These are phyloP conservation scores for Chunga burmeisteri DNA, from an alignment of 2,113 vertebrate genomes.

Conservation along the genomic window DNA sequence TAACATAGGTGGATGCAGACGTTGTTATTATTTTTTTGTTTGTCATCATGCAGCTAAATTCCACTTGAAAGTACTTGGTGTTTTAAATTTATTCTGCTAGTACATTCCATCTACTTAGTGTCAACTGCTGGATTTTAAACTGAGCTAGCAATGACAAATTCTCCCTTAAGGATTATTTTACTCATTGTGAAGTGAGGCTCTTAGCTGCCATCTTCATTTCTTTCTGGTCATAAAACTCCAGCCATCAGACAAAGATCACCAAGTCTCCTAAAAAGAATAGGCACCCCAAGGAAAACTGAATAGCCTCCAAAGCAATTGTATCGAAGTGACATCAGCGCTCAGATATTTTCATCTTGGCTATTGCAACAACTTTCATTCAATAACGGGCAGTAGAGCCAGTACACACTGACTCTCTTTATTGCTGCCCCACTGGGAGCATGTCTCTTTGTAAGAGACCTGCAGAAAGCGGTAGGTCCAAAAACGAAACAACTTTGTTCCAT, in stretches of 20 bases:
- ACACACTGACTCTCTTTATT: not conserved
- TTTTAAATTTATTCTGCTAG: not conserved
- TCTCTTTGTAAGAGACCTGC: not conserved
- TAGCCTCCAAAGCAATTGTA: not conserved
- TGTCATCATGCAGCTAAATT: not conserved
- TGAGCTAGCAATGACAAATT: not conserved
- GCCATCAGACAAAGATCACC: not conserved
- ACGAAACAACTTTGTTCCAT: not conserved
- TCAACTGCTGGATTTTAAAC: not conserved
- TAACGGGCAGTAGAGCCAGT: not conserved
- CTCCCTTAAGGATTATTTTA: not conserved
- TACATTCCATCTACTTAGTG: not conserved
- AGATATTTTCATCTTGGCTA: constrained; percentile 4
- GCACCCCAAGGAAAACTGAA: constrained; percentile 3
- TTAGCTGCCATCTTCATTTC: not conserved
- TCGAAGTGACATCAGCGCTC: constrained; percentile 11
- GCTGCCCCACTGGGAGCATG: not conserved
- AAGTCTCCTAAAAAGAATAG: constrained; percentile 1
- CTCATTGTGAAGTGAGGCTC: not conserved
- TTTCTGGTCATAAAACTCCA: not conserved
- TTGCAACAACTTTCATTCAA: not conserved
- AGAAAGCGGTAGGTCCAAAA: not conserved
- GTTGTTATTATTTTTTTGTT: not conserved
- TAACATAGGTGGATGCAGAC: not conserved
- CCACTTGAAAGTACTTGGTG: not conserved